These are phyloP conservation scores for Cephus sareptanus DNA, from an alignment of 2,888 invertebrate genomes.

Conservation along the genomic window DNA sequence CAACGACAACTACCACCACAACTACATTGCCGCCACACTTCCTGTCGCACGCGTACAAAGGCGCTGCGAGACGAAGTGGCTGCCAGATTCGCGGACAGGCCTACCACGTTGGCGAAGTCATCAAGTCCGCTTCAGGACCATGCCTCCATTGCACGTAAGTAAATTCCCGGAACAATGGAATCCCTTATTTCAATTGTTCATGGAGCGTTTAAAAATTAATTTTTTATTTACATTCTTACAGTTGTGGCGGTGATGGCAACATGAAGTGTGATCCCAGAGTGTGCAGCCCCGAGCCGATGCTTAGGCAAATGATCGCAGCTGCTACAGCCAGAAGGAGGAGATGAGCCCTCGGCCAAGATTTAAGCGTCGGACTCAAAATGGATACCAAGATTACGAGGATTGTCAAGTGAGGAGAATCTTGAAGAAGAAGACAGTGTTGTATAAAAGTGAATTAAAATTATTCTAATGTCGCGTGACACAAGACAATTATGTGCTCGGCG, in stretches of 20 bases:
- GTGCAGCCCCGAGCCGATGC: slow-evolving; percentile 90
- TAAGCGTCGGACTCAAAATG: slow-evolving; percentile 15
- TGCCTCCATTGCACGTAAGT: slow-evolving; percentile 96
- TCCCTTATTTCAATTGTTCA: slow-evolving; percentile 2
- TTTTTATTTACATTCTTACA: slow-evolving; percentile 63
- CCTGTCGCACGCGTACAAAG: slow-evolving; percentile 82
- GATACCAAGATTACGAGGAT: slow-evolving; percentile 24
- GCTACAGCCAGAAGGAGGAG: slow-evolving; percentile 80
- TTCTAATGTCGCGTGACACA: slow-evolving; percentile 58
- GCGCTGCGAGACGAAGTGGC: slow-evolving; percentile 79
- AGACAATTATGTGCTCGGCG: slow-evolving; percentile 61
- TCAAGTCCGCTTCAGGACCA: slow-evolving; percentile 88
- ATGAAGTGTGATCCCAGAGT: slow-evolving; percentile 95
- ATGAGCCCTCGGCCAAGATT: slow-evolving; percentile 66
- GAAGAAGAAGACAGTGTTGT: slow-evolving; percentile 44
- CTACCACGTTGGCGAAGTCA: slow-evolving; percentile 87
- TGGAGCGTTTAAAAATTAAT: slow-evolving; percentile 5
- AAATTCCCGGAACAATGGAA: slow-evolving; percentile 19
- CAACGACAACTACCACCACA: slow-evolving; percentile 89
- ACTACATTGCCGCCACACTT: slow-evolving; percentile 84
- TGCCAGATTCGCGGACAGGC: slow-evolving; percentile 88
- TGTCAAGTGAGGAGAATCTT: slow-evolving; percentile 25
- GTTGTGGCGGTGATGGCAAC: slow-evolving; percentile 92
- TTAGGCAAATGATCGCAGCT: slow-evolving; percentile 89
- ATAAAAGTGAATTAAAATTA: slow-evolving; percentile 58